Conservation (phyloP, 2,797 vertebrate genomes). For the Hyperoplus immaculatus region DNA sequence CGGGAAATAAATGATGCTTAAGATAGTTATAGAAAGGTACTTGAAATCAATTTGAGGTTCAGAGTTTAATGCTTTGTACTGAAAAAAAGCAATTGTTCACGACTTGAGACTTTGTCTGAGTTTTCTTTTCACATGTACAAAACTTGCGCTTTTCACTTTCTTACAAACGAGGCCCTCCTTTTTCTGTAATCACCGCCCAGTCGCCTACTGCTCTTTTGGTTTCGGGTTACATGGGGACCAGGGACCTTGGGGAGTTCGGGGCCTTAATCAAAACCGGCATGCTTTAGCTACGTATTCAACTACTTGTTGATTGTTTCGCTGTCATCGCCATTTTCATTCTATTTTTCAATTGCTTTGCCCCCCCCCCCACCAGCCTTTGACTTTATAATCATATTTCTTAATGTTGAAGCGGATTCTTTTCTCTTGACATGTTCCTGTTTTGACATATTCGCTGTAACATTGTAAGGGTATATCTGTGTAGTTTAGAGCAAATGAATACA, state of each 20-base stretch:
- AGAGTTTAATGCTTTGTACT: not conserved
- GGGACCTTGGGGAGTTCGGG: constrained; percentile 14
- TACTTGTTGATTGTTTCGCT: constrained; percentile 52
- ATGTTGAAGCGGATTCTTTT: constrained; percentile 25
- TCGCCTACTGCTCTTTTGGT: not conserved
- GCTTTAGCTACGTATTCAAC: constrained; percentile 42
- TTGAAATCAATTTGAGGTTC: not conserved
- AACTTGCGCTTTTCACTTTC: not conserved
- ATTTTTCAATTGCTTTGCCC: constrained; percentile 8
- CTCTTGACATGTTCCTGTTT: constrained; percentile 51
- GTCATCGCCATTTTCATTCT: constrained; percentile 35
- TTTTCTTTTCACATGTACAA: constrained; percentile 7
- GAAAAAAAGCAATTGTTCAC: not conserved
- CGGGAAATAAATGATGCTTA: not conserved
- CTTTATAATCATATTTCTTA: constrained; percentile 23
- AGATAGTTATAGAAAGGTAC: not conserved
- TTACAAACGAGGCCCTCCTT: constrained; percentile 21
- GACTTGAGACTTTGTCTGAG: not conserved
- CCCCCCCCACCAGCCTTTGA: constrained; percentile 12
- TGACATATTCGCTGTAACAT: constrained; percentile 47
- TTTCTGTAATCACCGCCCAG: constrained; percentile 42
- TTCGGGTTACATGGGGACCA: constrained; percentile 50
- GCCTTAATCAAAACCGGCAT: constrained; percentile 55
- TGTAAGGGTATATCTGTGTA: constrained; percentile 25
- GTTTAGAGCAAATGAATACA: constrained; percentile 28